Base-by-base conservation (phyloP, 37 sponge, comb jelly and placozoan genomes). In the Dysidea cf. avara region DNA sequence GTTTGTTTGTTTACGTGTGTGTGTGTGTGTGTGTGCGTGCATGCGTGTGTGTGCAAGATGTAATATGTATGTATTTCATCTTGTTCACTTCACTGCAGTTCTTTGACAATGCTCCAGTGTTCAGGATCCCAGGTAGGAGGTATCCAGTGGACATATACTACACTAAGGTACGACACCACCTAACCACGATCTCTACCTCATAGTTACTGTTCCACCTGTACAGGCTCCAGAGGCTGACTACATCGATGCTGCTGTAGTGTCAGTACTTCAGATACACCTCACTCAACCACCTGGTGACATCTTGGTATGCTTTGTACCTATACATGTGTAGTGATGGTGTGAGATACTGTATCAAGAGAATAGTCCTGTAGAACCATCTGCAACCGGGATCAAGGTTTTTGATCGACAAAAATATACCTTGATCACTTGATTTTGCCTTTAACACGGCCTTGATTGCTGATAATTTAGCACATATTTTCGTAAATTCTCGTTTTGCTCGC, bases 181-280 rank as follows among this genome's bases (percentile, higher is more conserved):
- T n/a, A n/a, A n/a, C n/a, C n/a, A n/a, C n/a, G n/a, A n/a, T n/a
- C n/a, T n/a, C n/a, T n/a, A n/a, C n/a, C n/a, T n/a, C n/a, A 50
- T 50, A 14, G 17, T 20, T 20, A 50, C 17, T 50, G 14, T 14
- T 56, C 9, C 24, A 20, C 22, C 34, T 56, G 57, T 58, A 29
- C 52, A 91, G 91, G 94, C 99, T 31, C 99, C 99, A 72, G 99
- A 99, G 57, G 99, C 99, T 40, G 96, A 95, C 68, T 95, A 95
- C 60, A 61, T 95, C 25, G 96, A 99, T 49, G 96, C 99, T 59
- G 83, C 87, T 14, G 92, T 98, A 3, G 99, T 98, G 14, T 91
- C 99, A 26, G 90, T 98, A 0, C 64, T 98, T 16, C 99, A 98
- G 78, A 98, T 98, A 30, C 99, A 98, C 55, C 82, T 98, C 7